Conservation (phyloP, 2,113 vertebrate species). For the Vicugna pacos region DNA sequence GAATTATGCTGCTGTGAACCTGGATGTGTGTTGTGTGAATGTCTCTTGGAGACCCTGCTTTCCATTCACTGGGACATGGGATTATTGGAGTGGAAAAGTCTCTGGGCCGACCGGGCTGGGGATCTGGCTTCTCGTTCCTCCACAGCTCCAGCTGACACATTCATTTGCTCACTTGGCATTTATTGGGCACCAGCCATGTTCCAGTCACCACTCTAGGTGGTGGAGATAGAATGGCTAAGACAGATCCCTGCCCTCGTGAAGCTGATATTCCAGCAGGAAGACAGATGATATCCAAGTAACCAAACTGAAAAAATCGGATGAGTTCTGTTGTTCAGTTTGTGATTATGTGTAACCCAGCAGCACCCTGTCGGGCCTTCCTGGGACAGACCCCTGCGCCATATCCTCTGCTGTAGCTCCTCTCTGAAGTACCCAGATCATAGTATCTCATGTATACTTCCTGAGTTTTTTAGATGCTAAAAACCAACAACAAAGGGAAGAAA, state of each 20-base stretch:
- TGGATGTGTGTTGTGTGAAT: fast-evolving
- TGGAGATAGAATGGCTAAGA: not conserved
- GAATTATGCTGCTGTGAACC: not conserved
- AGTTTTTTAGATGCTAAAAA: too few species aligned
- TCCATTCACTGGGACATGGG: not conserved
- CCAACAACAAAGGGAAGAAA: too few species aligned
- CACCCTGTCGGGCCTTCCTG: too few species aligned
- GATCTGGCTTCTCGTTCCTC: not conserved
- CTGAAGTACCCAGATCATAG: too few species aligned
- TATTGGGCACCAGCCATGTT: not conserved
- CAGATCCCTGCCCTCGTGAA: not conserved
- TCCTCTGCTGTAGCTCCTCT: too few species aligned
- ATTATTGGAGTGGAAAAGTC: not conserved
- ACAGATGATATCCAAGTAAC: not conserved
- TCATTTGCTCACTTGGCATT: not conserved
- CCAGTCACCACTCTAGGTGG: not conserved
- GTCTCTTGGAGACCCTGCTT: not conserved
- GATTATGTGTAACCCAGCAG: not conserved
- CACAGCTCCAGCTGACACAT: not conserved
- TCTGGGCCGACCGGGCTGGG: not conserved
- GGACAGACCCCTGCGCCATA: too few species aligned
- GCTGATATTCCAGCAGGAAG: not conserved
- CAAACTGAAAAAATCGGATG: not conserved
- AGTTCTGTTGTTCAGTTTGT: not conserved
- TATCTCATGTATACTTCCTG: too few species aligned